phyloP scores from a whole-genome alignment of 1,140 invertebrate genomes.

The Sycobia sp. region DNA sequence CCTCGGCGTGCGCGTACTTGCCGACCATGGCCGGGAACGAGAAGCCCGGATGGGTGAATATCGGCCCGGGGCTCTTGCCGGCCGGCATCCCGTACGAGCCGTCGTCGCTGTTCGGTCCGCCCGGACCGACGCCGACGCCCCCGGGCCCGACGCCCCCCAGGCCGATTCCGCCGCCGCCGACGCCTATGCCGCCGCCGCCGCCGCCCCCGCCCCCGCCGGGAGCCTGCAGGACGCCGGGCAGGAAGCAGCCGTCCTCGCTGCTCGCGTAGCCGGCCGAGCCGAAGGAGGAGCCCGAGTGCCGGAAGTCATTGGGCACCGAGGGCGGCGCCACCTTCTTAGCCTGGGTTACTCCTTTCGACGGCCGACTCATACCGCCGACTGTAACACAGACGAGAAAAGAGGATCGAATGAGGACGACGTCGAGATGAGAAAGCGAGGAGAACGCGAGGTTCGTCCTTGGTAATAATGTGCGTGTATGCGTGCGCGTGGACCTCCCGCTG shows the following conservation, averaged over 20 bases:
- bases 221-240: constrained; percentile 39
- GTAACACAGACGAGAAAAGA: too few relatives aligned
- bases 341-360: constrained; percentile 74
- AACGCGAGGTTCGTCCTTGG: too few relatives aligned
- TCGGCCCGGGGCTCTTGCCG: constrained; percentile 63
- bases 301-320: constrained; percentile 77
- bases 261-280: constrained; percentile 77
- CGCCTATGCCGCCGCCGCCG: constrained; percentile 58
- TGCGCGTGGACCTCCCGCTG: too few relatives aligned
- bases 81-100: constrained; percentile 59
- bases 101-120: constrained; percentile 51
- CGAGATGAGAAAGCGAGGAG: too few relatives aligned
- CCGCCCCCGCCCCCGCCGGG: constrained; percentile 60
- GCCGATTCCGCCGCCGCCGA: constrained; percentile 60
- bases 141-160: constrained; percentile 66
- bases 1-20: constrained; percentile 64
- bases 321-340: constrained; percentile 84
- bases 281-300: constrained; percentile 76
- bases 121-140: constrained; percentile 40
- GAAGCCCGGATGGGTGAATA: constrained; percentile 65
- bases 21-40: constrained; percentile 61
- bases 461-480: too few relatives aligned
- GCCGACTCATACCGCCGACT: constrained; percentile 83
- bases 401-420: too few relatives aligned
- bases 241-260: constrained; percentile 71